Percentiles rank a stretch among this genome's conserved stretches.
These are phyloP conservation scores for Melanotaenia pygmaea DNA, from an alignment of 2,797 vertebrate species.

Conservation along the genomic window DNA sequence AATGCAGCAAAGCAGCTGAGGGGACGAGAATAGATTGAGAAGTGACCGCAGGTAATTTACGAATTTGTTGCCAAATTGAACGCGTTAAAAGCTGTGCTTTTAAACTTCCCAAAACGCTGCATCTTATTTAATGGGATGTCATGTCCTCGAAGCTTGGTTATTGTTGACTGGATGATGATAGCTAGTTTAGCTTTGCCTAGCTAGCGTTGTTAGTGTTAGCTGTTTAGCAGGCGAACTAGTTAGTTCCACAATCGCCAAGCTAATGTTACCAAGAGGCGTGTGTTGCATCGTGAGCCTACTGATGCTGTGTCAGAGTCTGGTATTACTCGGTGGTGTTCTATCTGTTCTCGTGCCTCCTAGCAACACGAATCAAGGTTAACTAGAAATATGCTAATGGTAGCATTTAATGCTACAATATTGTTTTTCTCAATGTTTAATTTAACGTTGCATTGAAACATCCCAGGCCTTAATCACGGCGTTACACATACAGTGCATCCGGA, in stretches of 20 bases:
- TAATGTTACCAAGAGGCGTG: constrained; percentile 35
- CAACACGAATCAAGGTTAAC: constrained; percentile 3
- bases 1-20: constrained; percentile 80
- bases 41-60: constrained; percentile 73
- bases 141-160: constrained; percentile 15
- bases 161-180: constrained; percentile 19
- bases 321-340: not conserved
- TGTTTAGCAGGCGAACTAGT: constrained; percentile 29
- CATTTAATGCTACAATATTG: constrained; percentile 27
- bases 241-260: constrained; percentile 47
- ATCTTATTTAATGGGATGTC: constrained; percentile 24
- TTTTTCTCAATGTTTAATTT: constrained; percentile 13
- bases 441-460: constrained; percentile 11
- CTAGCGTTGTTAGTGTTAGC: constrained; percentile 50
- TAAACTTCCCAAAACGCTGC: not conserved
- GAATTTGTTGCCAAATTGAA: not conserved
- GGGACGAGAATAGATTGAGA: constrained; percentile 70
- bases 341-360: not conserved
- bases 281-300: not conserved
- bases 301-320: constrained; percentile 43
- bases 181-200: constrained; percentile 48
- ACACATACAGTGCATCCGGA: no score
- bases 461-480: constrained; percentile 18
- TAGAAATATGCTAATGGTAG: constrained; percentile 41
- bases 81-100: not conserved